These are phyloP conservation scores for Homarus gammarus DNA, from an alignment of 2,888 invertebrate genomes.

Conservation along the genomic window DNA sequence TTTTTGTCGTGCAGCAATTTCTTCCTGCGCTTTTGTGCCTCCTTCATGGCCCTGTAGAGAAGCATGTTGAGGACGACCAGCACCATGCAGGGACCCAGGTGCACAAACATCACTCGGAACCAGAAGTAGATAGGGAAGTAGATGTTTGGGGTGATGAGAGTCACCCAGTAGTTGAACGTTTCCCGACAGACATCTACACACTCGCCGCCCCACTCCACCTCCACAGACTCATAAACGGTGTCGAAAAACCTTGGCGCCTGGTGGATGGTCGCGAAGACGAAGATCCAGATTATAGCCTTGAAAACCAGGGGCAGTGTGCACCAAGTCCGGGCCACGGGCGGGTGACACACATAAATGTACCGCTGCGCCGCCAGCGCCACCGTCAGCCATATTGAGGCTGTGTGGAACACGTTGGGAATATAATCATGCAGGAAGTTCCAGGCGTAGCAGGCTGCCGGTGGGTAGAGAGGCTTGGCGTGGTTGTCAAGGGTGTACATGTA, in stretches of 20 bases:
- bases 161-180: slow-evolving; percentile 86
- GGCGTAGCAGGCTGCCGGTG: slow-evolving; percentile 87
- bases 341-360: slow-evolving; percentile 97
- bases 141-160: slow-evolving; percentile 84
- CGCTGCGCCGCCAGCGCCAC: slow-evolving; percentile 93
- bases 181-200: slow-evolving; percentile 77
- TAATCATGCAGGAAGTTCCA: slow-evolving; percentile 83
- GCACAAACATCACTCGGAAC: slow-evolving; percentile 94
- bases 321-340: slow-evolving; percentile 90
- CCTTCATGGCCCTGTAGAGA: slow-evolving; percentile 90
- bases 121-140: slow-evolving; percentile 91
- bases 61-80: slow-evolving; percentile 93
- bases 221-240: slow-evolving; percentile 32
- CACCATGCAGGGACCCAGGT: slow-evolving; percentile 92
- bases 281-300: slow-evolving; percentile 89
- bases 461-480: slow-evolving; percentile 89
- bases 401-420: slow-evolving; percentile 94
- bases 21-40: slow-evolving; percentile 89
- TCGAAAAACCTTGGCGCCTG: slow-evolving; percentile 85
- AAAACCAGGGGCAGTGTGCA: slow-evolving; percentile 86
- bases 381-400: slow-evolving; percentile 96
- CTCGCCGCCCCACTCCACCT: slow-evolving; percentile 77
- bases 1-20: slow-evolving; percentile 85
- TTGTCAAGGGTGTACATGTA: slow-evolving; percentile 95
- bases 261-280: slow-evolving; percentile 88